Conservation (phyloP, 1,140 invertebrate species). For the Gryllus bimaculatus region DNA sequence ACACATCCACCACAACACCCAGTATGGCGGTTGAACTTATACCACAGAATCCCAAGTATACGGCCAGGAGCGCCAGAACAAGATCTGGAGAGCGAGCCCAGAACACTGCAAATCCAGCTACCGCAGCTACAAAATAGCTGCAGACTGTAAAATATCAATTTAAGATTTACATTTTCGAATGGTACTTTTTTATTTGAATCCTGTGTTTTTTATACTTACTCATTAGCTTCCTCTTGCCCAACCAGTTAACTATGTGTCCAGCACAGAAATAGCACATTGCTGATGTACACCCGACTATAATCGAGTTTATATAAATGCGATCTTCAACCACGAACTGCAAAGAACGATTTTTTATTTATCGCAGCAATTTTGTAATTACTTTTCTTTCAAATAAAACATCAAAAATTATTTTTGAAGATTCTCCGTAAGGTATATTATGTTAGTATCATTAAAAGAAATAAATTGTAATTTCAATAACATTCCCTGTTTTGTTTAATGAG, state of each 20-base stretch:
- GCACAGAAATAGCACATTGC: slow-evolving; percentile 35
- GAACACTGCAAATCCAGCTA: background rate
- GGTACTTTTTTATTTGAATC: background rate
- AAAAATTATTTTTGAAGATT: too few relatives aligned
- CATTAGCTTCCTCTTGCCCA: slow-evolving; percentile 31
- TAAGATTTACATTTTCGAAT: too few relatives aligned
- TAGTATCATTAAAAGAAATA: too few relatives aligned
- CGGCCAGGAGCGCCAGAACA: background rate
- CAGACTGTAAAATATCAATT: background rate
- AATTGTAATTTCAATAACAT: too few relatives aligned
- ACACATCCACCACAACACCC: slow-evolving; percentile 1
- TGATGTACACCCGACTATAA: slow-evolving; percentile 34
- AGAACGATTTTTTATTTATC: background rate
- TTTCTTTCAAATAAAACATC: too few relatives aligned
- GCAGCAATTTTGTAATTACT: too few relatives aligned
- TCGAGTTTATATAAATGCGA: slow-evolving; percentile 32
- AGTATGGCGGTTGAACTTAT: background rate
- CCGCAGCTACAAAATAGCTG: background rate
- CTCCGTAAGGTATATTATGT: too few relatives aligned
- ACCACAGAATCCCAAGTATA: slow-evolving; percentile 3
- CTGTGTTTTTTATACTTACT: slow-evolving; percentile 15
- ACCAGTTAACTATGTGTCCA: slow-evolving; percentile 32
- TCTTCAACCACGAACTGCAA: background rate
- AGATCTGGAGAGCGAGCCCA: background rate
- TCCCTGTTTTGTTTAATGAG: too few relatives aligned